Percentiles rank a stretch among this genome's conserved stretches.
These are phyloP conservation scores for Parapristionchus giblindavisi DNA, from an alignment of 2,888 invertebrate genomes.

Conservation along the genomic window DNA sequence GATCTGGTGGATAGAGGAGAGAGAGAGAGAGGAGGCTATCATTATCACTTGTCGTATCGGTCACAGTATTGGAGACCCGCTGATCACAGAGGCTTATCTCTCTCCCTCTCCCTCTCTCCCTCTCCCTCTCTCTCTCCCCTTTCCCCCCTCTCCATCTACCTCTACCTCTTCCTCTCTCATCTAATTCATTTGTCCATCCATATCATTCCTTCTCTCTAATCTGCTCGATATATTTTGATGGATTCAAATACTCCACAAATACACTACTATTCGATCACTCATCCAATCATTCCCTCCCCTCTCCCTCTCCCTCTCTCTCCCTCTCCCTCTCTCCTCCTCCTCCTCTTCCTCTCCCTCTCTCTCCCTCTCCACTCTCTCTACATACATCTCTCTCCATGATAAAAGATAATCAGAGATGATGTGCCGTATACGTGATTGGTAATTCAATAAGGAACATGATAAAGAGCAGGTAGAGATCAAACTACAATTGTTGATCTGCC, in stretches of 20 bases:
- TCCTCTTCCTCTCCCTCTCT: neutral
- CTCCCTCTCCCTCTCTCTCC: constrained; percentile 23
- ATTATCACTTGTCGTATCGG: constrained; percentile 7
- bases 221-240: no score
- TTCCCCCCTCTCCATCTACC: neutral
- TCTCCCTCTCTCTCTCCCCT: constrained; percentile 24
- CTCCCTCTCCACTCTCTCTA: neutral
- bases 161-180: neutral
- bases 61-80: neutral
- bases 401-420: neutral
- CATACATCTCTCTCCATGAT: no score
- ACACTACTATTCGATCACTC: neutral
- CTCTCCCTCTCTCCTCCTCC: neutral
- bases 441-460: no score
- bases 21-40: constrained; percentile 2
- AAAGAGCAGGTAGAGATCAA: no score
- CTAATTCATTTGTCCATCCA: no score
- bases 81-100: neutral
- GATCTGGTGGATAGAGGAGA: neutral
- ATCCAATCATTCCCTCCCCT: neutral
- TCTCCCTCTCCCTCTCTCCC: constrained; percentile 37
- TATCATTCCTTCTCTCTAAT: no score
- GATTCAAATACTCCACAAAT: no score
- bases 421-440: no score
- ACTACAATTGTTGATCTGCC: no score